These are phyloP conservation scores for Lysandra bellargus DNA, from an alignment of 2,888 invertebrate genomes.

Conservation along the genomic window DNA sequence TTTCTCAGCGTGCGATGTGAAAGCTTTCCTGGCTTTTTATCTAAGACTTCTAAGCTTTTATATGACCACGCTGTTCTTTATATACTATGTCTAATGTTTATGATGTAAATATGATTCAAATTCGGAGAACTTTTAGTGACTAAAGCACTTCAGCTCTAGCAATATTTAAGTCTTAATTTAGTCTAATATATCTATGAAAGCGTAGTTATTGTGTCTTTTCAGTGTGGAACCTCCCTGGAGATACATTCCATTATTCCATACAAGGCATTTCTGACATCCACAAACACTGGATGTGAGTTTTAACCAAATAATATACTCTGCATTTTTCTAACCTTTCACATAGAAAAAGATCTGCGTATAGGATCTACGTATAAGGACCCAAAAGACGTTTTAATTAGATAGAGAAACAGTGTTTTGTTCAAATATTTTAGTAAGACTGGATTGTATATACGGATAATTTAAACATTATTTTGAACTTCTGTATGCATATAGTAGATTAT, in stretches of 20 bases:
- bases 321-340: not conserved
- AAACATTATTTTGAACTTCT: too few species aligned
- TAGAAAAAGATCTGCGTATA: too few species aligned
- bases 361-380: too few species aligned
- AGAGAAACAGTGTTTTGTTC: too few species aligned
- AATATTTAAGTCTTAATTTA: not conserved
- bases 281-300: not conserved
- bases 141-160: not conserved
- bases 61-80: too few species aligned
- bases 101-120: not conserved
- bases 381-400: too few species aligned
- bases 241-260: slow-evolving; percentile 11
- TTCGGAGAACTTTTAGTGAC: not conserved
- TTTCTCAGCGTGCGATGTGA: too few species aligned
- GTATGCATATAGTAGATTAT: too few species aligned
- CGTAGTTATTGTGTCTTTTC: not conserved
- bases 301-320: not conserved
- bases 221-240: not conserved
- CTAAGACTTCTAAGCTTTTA: too few species aligned
- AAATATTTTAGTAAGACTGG: too few species aligned
- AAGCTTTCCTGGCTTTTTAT: too few species aligned
- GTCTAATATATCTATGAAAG: not conserved
- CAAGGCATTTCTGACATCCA: not conserved
- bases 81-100: not conserved
- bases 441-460: too few species aligned